These are phyloP conservation scores for Chelonia mydas DNA, from an alignment of 2,797 vertebrate genomes.

Conservation along the genomic window DNA sequence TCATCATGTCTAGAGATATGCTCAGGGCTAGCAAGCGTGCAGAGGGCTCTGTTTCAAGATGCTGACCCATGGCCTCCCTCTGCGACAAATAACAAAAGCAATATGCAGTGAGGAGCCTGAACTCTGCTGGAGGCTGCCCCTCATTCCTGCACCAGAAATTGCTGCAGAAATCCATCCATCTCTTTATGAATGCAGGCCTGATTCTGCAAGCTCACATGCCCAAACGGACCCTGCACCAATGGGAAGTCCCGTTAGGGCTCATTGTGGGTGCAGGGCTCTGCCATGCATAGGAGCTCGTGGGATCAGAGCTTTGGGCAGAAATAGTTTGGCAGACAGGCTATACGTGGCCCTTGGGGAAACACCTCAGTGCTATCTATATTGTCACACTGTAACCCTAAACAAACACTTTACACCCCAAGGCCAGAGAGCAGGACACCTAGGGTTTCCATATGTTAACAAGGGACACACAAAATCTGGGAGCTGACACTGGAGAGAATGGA, in stretches of 20 bases:
- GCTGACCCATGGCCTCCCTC: neutral
- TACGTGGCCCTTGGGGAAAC: accelerated
- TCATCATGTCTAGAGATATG: neutral
- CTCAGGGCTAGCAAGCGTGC: neutral
- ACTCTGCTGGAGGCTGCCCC: neutral
- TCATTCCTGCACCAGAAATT: neutral
- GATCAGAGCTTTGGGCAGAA: neutral
- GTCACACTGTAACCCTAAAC: no score
- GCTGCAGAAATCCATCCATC: neutral
- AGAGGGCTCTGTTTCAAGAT: neutral
- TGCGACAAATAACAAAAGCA: neutral
- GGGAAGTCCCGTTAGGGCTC: no score
- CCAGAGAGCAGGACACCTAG: no score
- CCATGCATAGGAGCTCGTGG: neutral
- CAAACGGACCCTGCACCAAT: no score
- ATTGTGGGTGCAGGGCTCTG: accelerated
- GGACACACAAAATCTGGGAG: no score
- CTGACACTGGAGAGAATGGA: no score
- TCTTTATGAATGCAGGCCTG: neutral
- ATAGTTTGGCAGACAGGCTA: no score
- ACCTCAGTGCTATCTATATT: no score
- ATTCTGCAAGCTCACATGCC: neutral
- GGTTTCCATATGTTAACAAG: no score
- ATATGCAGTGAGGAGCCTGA: neutral
- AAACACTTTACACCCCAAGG: no score